These are phyloP conservation scores for Austrolebias charrua DNA, from an alignment of 2,797 vertebrate species.

Conservation along the genomic window DNA sequence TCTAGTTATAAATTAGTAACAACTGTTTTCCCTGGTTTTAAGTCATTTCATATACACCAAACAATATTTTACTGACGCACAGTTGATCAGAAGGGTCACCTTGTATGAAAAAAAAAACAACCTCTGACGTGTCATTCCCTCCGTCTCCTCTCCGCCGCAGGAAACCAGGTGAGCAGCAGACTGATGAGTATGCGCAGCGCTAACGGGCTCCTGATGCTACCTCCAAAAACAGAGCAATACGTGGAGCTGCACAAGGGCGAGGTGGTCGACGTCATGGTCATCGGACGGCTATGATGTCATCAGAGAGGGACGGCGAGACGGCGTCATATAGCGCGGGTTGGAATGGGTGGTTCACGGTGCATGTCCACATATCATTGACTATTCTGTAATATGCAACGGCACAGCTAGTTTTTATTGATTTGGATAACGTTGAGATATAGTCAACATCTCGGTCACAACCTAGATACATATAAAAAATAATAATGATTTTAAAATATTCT, in stretches of 20 bases:
- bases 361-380: slow-evolving; percentile 99
- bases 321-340: slow-evolving; percentile 69
- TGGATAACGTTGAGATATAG: slow-evolving; percentile 99
- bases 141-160: slow-evolving; percentile 63
- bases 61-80: no score
- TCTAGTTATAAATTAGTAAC: no score
- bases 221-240: slow-evolving; percentile 99
- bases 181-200: slow-evolving; percentile 99
- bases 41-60: no score
- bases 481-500: slow-evolving; percentile 79
- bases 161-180: slow-evolving; percentile 99
- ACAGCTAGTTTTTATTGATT: slow-evolving; percentile 99
- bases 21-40: no score
- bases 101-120: no score
- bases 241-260: slow-evolving; percentile 99
- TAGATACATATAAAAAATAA: slow-evolving; percentile 81
- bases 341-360: slow-evolving; percentile 92
- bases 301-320: slow-evolving; percentile 63
- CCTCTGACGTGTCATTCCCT: not conserved
- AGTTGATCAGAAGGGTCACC: no score
- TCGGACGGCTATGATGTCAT: slow-evolving; percentile 97
- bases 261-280: slow-evolving; percentile 99
- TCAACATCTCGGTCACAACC: slow-evolving; percentile 98
- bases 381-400: slow-evolving; percentile 99
- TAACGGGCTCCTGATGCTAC: slow-evolving; percentile 99